phyloP scores from a whole-genome alignment of 64 coral and sea anemone genomes.

The Porites lutea region DNA sequence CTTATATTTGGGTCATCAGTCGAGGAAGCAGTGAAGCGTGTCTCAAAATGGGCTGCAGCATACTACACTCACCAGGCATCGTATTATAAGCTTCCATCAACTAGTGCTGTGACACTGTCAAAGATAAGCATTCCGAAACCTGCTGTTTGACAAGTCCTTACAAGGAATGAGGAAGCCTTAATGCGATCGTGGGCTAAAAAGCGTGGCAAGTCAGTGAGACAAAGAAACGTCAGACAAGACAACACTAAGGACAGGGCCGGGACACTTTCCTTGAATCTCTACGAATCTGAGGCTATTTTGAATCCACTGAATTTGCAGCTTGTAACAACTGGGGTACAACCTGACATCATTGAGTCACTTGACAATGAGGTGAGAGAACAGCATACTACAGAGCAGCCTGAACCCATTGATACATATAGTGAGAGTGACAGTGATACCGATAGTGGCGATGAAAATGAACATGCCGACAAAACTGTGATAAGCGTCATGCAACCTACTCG shows the following conservation, averaged over 20 bases:
- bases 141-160: conserved; percentile 36
- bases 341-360: conserved; percentile 18
- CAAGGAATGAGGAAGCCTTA: conserved; percentile 65
- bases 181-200: neutral
- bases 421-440: conserved; percentile 47
- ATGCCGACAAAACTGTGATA: conserved; percentile 61
- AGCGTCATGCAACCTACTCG: conserved; percentile 54
- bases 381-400: too few relatives aligned
- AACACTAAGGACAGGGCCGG: conserved; percentile 25
- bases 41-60: conserved; percentile 45
- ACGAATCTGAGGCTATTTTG: conserved; percentile 54
- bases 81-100: conserved; percentile 57
- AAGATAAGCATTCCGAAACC: conserved; percentile 43
- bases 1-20: conserved; percentile 64
- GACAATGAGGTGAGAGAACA: neutral
- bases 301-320: conserved; percentile 70
- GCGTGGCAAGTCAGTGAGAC: too few relatives aligned
- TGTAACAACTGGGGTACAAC: conserved; percentile 3
- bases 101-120: conserved; percentile 27
- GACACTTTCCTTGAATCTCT: conserved; percentile 74
- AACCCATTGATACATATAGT: too few relatives aligned
- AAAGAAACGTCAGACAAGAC: too few relatives aligned
- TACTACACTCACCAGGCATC: conserved; percentile 55
- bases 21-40: conserved; percentile 51
- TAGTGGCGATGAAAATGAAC: conserved; percentile 65